Percentiles rank a stretch among this genome's conserved stretches.
phyloP scores from a whole-genome alignment of 2,797 vertebrate genomes.

The Enteromius argenteus region DNA sequence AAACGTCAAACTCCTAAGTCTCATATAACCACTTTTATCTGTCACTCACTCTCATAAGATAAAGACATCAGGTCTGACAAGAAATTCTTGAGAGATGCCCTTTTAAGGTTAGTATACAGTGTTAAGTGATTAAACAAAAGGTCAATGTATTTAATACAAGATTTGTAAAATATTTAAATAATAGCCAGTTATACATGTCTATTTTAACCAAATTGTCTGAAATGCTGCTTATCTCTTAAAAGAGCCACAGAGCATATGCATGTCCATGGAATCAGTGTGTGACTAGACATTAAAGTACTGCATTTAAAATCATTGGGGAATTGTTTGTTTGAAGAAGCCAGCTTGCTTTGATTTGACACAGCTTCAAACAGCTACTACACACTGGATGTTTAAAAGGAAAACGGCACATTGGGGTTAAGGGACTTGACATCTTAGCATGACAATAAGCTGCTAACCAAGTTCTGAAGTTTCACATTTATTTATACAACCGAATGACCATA shows the following conservation, averaged over 20 bases:
- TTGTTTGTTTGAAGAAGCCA: constrained; percentile 4
- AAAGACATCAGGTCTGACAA: constrained; percentile 13
- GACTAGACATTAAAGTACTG: constrained; percentile 23
- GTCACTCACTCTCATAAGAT: too few species aligned
- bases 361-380: constrained; percentile 37
- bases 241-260: background rate
- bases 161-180: background rate
- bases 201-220: background rate
- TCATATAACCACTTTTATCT: background rate
- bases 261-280: background rate
- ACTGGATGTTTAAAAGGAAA: constrained; percentile 22
- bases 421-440: background rate
- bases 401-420: background rate
- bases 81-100: background rate
- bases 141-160: background rate
- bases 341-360: constrained; percentile 23
- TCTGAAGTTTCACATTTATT: background rate
- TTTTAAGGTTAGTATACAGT: background rate
- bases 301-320: background rate
- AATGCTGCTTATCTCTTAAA: constrained; percentile 25
- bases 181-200: background rate
- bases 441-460: background rate
- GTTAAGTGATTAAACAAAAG: background rate
- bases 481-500: background rate
- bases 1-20: background rate